Evolutionary conservation across 2,113 vertebrate species (phyloP), one percentile per base, ranked within the genome.

Genomic region (Ciconia boyciana): DNA sequence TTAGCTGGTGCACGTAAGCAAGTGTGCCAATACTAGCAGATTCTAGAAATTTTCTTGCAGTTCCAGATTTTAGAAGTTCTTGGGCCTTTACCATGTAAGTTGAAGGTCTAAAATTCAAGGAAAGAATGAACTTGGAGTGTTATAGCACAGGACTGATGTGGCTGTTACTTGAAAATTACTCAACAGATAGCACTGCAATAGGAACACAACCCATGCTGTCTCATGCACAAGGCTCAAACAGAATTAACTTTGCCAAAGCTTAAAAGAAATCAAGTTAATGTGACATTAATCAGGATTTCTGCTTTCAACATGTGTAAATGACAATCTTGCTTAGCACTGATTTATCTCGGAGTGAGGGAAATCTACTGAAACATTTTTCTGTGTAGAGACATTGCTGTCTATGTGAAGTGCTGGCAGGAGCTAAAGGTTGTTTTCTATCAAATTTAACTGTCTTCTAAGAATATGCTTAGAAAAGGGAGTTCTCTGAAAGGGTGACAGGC

Each of bases 41-140:
- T 28, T 34, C 43, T 9, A 68, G n/a, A 21, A 6, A 17, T 19
- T 4, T 34, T 69, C 48, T 51, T 51, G 26, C 43, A 51, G 34
- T 3, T 18, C 7, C n/a, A 29, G 9, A 16, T 49, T 48, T 32
- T 16, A 9, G 4, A 62, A 61, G 31, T 43, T 46, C 41, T 32
- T 18, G 7, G 9, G 49, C 36, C 16, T 78, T 70, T 76, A 29
- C 17, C 2, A 0, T 7, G 15, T 5, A 14, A 78, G 2, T 0
- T 34, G 16, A 68, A 66, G 60, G 12, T 6, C 24, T 60, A 8
- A 84, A 94, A 71, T 19, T 34, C 13, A 19, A 51, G 48, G 15
- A 31, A 69, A 44, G 10, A 1, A 4, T 65, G 19, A 52, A 41
- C 15, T 41, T 34, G 0, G 15, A 16, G 9, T 2, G 2, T 13